A percentile compares a stretch with the other conserved stretches of the same genome.
Conservation (phyloP, 2,113 vertebrate species). For the Ranitomeya variabilis region DNA sequence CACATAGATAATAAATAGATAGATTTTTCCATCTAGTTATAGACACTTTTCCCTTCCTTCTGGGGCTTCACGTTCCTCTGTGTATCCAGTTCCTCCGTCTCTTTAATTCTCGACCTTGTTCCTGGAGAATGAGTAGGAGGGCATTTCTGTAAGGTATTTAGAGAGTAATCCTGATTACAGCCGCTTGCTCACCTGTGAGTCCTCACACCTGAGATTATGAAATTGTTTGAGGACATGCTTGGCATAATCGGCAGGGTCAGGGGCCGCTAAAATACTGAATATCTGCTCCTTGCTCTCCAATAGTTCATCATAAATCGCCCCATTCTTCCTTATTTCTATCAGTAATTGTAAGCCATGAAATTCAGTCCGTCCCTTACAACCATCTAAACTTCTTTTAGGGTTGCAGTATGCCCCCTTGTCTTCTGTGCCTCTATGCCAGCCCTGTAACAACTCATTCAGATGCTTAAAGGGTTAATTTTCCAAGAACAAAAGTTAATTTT, state of each 20-base stretch:
- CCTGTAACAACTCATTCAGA: too few species aligned
- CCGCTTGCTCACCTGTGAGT: conserved; percentile 25
- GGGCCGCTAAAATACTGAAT: background rate
- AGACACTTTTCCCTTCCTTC: background rate
- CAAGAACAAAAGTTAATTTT: too few species aligned
- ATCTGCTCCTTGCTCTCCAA: too few species aligned
- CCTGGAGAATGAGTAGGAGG: background rate
- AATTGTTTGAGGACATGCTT: conserved; percentile 17
- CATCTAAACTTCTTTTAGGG: too few species aligned
- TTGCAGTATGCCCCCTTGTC: too few species aligned
- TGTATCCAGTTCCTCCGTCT: background rate
- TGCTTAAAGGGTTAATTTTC: too few species aligned
- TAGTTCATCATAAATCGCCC: too few species aligned
- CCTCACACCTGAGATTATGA: conserved; percentile 53
- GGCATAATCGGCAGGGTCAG: background rate
- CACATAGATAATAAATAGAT: too few species aligned
- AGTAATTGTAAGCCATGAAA: too few species aligned
- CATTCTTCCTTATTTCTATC: too few species aligned
- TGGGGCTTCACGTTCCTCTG: background rate
- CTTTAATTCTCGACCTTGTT: conserved; percentile 28
- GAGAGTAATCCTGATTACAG: conserved; percentile 49
- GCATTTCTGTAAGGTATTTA: conserved; percentile 51
- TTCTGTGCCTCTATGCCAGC: too few species aligned
- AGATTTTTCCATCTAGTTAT: background rate
- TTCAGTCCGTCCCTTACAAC: too few species aligned